Conservation (phyloP, 2,888 invertebrate genomes). For the Macrosoma leucophasiata region DNA sequence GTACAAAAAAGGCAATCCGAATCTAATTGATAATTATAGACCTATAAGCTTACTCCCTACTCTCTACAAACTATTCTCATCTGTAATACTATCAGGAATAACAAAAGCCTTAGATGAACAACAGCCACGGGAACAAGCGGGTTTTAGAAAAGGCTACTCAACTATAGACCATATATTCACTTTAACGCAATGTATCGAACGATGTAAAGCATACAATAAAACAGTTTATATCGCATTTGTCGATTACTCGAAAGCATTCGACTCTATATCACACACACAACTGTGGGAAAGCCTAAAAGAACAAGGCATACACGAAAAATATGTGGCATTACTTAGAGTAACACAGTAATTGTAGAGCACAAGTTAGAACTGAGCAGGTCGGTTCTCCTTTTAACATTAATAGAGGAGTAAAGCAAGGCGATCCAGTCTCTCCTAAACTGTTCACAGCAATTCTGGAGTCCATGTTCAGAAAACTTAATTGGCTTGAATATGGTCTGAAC, state of each 20-base stretch:
- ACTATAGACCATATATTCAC: constrained; percentile 8
- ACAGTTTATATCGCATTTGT: constrained; percentile 8
- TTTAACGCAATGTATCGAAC: constrained; percentile 11
- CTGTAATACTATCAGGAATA: constrained; percentile 10
- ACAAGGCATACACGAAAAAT: constrained; percentile 11
- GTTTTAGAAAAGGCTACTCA: constrained; percentile 11
- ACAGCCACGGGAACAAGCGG: constrained; percentile 10
- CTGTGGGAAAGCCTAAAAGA: constrained; percentile 2
- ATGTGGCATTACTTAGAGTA: constrained; percentile 3
- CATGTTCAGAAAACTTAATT: constrained; percentile 13
- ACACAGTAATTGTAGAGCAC: constrained; percentile 6
- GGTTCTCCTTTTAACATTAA: constrained; percentile 7
- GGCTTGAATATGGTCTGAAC: constrained; percentile 7
- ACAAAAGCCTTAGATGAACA: constrained; percentile 9
- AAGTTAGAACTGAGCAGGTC: constrained; percentile 6
- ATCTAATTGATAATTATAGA: too few species aligned
- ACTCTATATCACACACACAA: constrained; percentile 1
- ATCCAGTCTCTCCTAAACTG: constrained; percentile 13
- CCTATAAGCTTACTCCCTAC: too few species aligned
- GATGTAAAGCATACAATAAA: constrained; percentile 1
- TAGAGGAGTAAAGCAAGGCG: constrained; percentile 15
- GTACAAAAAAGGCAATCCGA: too few species aligned
- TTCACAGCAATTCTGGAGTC: constrained; percentile 12
- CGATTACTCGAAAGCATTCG: constrained; percentile 7
- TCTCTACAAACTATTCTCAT: too few species aligned